Conservation (phyloP, 2,888 invertebrate species). For the Pyralis farinalis region DNA sequence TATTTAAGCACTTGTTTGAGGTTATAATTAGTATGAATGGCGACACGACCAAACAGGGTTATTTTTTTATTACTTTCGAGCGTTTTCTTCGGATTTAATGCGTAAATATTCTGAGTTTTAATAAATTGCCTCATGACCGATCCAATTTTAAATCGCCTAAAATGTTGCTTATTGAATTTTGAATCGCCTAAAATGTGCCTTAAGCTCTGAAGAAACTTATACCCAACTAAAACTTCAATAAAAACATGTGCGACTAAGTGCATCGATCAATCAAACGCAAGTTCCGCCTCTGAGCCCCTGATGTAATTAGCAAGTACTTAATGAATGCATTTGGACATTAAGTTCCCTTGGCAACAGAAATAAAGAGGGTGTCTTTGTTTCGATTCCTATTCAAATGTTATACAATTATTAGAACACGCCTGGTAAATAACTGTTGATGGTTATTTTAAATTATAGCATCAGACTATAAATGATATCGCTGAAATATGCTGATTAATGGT, state of each 20-base stretch:
- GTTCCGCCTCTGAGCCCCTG: not conserved
- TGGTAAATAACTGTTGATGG: no score
- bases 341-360: not conserved
- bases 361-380: not conserved
- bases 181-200: not conserved
- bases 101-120: no score
- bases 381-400: not conserved
- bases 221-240: not conserved
- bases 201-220: no score
- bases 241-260: constrained; percentile 1
- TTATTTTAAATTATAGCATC: no score
- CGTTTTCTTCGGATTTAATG: no score
- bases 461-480: no score
- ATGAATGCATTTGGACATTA: constrained; percentile 4
- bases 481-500: no score
- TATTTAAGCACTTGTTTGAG: constrained; percentile 12
- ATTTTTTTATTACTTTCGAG: not conserved
- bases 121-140: no score
- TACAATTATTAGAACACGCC: not conserved
- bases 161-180: no score
- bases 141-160: no score
- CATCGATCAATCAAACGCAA: constrained; percentile 4
- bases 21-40: constrained; percentile 8
- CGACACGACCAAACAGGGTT: not conserved
- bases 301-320: constrained; percentile 6